Base-by-base conservation (phyloP, 2,113 vertebrate species). In the Acanthisitta chloris region DNA sequence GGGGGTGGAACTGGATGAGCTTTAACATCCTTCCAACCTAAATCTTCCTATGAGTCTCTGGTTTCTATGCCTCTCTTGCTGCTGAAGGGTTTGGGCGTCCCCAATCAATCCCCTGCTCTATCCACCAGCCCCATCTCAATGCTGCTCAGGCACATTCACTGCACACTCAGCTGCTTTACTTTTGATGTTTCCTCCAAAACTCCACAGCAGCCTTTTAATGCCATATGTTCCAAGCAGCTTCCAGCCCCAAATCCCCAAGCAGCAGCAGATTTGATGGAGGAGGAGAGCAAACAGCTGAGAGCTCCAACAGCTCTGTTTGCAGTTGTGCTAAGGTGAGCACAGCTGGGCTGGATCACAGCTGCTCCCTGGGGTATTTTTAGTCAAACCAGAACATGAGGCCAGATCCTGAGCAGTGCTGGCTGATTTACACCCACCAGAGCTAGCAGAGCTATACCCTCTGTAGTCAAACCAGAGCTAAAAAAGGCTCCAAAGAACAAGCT, bases 291-390 rank as follows among this genome's bases (percentile, higher is more conserved):
- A 55, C 59, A 48, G 46, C 84, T 69, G 90, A 71, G 80, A 64
- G 86, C 89, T 88, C 70, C 31, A 64, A 20, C 38, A 66, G 72
- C 58, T 85, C 31, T 82, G 81, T 86, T 88, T 62, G 85, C 81
- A 82, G 85, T 70, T 70, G 87, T 61, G 80, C 15, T 58, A 87
- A 94, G 93, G 90, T 93, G 92, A 96, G 86, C 82, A 89, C 87
- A 95, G 94, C 88, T 93, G 95, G 81, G 51, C 58, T 57, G 34
- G 79, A 92, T 89, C 95, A 94, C 85, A 54, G 65, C 58, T 76
- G 6, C 59, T 92, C 95, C 70, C 85, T n/a, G 66, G 91, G 87
- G 76, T 90, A 94, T 95, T 94, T 95, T 95, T 90, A 94, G 91
- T 45, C 2, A 4, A 88, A 86, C 8, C 42, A 94, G 91, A 91